These are phyloP conservation scores for Zaprionus ornatus DNA, from an alignment of 1,140 invertebrate genomes.

Conservation along the genomic window DNA sequence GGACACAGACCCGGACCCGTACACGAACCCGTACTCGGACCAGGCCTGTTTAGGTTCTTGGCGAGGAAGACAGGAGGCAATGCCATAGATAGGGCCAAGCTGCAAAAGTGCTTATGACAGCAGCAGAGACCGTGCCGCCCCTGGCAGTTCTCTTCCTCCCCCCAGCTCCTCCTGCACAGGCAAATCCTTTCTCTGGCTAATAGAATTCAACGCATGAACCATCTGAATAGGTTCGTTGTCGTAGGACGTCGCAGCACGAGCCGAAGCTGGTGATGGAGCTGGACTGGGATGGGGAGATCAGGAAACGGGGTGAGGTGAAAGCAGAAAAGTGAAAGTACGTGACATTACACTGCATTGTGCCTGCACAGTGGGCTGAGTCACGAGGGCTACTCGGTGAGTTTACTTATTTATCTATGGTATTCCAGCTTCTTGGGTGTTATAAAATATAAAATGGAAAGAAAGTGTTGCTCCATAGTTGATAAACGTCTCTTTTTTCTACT, in stretches of 20 bases:
- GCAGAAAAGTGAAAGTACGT: constrained; percentile 78
- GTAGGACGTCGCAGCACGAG: constrained; percentile 38
- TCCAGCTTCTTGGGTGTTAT: background rate
- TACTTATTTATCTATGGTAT: background rate
- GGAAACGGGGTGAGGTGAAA: constrained; percentile 5
- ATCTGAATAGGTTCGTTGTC: constrained; percentile 79
- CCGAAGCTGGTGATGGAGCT: background rate
- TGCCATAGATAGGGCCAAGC: constrained; percentile 36
- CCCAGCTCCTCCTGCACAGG: no score
- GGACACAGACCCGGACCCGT: constrained; percentile 1
- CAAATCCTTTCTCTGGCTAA: constrained; percentile 78
- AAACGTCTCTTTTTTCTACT: background rate
- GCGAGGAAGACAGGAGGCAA: constrained; percentile 1
- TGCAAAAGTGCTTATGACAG: constrained; percentile 80
- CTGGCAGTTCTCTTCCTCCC: background rate
- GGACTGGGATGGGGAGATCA: background rate
- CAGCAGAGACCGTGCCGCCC: constrained; percentile 21
- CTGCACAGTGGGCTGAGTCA: background rate
- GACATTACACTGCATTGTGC: constrained; percentile 63
- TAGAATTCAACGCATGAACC: constrained; percentile 81
- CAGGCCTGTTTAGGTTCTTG: background rate
- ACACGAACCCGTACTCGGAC: background rate
- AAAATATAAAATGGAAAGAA: background rate
- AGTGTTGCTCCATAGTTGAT: no score
- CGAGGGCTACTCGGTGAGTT: constrained; percentile 47